phyloP scores from a whole-genome alignment of 2,113 vertebrate genomes.

The Tragulus kanchil region DNA sequence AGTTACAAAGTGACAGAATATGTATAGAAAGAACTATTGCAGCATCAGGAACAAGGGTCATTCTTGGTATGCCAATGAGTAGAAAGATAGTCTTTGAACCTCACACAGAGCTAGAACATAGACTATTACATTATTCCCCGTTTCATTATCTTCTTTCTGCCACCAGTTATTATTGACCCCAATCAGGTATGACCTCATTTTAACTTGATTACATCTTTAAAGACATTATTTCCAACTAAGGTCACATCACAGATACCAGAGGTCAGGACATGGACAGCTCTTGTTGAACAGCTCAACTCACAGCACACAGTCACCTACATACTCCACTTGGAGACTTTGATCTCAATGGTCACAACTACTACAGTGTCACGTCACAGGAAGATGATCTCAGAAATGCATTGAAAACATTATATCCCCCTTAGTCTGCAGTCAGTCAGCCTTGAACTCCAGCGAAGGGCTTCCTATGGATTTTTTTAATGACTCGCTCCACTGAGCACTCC shows the following conservation, averaged over 20 bases:
- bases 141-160: neutral
- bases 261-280: neutral
- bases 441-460: neutral
- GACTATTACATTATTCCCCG: fast-evolving
- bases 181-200: neutral
- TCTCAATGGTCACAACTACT: fast-evolving
- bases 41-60: neutral
- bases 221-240: neutral
- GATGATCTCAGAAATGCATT: neutral
- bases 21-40: neutral
- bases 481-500: neutral
- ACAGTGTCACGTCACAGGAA: fast-evolving
- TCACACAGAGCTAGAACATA: fast-evolving
- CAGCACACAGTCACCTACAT: fast-evolving
- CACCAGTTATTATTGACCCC: neutral
- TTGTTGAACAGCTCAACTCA: neutral
- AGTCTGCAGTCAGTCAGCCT: neutral
- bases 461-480: neutral
- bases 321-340: neutral
- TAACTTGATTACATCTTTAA: neutral
- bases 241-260: neutral
- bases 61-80: neutral
- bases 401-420: neutral
- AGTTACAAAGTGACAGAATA: neutral
- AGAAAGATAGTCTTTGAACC: neutral